A percentile compares a stretch with the other conserved stretches of the same genome.
Conservation (phyloP, 2,797 vertebrate genomes). For the Tamandua tetradactyla region DNA sequence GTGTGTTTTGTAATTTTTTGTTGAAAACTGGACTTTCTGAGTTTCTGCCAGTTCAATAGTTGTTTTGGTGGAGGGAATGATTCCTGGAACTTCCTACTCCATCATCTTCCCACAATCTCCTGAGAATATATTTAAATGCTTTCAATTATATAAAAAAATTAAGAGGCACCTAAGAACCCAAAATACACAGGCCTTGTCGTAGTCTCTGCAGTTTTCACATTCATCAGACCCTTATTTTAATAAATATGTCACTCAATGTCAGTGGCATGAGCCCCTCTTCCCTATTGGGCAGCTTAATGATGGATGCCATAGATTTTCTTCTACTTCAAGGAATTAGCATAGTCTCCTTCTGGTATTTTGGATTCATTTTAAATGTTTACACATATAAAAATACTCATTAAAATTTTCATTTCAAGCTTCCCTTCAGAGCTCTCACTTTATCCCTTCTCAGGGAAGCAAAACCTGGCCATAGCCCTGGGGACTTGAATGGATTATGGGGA, state of each 20-base stretch:
- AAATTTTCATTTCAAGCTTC: slow-evolving; percentile 9
- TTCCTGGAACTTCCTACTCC: too few species aligned
- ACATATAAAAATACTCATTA: slow-evolving; percentile 39
- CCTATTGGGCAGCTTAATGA: not conserved
- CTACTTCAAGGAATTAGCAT: not conserved
- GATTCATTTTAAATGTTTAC: not conserved
- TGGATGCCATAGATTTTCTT: not conserved
- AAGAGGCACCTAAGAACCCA: not conserved
- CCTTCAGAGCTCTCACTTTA: not conserved
- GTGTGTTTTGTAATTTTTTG: too few species aligned
- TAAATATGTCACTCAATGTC: not conserved
- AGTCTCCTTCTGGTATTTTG: not conserved
- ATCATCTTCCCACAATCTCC: too few species aligned
- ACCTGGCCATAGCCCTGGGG: not conserved
- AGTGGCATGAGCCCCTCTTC: not conserved
- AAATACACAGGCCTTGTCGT: not conserved
- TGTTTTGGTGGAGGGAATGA: too few species aligned
- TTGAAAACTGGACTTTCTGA: too few species aligned
- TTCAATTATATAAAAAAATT: not conserved
- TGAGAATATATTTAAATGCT: not conserved
- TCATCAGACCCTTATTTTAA: not conserved
- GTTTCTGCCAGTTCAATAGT: too few species aligned
- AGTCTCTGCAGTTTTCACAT: not conserved
- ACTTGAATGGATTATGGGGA: not conserved
- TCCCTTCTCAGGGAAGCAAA: not conserved